Base-by-base conservation (phyloP, 2,113 vertebrate species). In the Sinocyclocheilus grahami region DNA sequence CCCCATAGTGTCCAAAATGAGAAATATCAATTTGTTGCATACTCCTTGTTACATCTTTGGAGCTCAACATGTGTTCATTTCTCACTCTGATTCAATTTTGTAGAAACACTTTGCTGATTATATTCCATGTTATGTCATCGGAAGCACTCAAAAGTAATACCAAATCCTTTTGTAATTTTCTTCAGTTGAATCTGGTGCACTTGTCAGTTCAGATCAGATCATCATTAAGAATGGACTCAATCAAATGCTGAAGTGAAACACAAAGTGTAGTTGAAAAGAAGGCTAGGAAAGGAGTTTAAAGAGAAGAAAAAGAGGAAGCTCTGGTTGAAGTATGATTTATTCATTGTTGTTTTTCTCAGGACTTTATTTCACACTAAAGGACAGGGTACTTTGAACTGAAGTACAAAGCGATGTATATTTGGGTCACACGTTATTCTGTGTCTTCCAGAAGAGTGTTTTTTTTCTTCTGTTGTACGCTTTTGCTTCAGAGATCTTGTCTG, bases 321-420 rank as follows among this genome's bases (percentile, higher is more conserved):
- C 89, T 89, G 85, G 87, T 90, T 84, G 85, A 90, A 87, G 79
- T 87, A 93, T 95, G 93, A 95, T 93, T 94, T 94, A 94, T 94
- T 95, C 93, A 94, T 93, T 92, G 90, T 93, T 92, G 91, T 93
- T 87, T 92, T 89, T 90, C 79, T 86, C 67, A 81, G 74, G 84
- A 82, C 83, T 90, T 88, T 91, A n/a, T 88, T 77, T 67, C 92
- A 89, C 85, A 88, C 80, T 92, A 92, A 93, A 94, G 93, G 92
- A 94, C 92, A 91, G 92, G 91, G 93, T 92, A 94, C 94, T 95
- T 94, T 95, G 93, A 94, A 94, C 93, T 92, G 88, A 82, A 93
- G 93, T 93, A 94, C 93, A 95, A 94, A 94, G 94, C 88, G 87
- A 92, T 94, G 93, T 93, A 93, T 93, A 95, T 94, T 92, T 94